Evolutionary conservation across 2,888 invertebrate species (phyloP), one percentile per base, ranked within the genome.

Genomic region (Muscina levida): DNA sequence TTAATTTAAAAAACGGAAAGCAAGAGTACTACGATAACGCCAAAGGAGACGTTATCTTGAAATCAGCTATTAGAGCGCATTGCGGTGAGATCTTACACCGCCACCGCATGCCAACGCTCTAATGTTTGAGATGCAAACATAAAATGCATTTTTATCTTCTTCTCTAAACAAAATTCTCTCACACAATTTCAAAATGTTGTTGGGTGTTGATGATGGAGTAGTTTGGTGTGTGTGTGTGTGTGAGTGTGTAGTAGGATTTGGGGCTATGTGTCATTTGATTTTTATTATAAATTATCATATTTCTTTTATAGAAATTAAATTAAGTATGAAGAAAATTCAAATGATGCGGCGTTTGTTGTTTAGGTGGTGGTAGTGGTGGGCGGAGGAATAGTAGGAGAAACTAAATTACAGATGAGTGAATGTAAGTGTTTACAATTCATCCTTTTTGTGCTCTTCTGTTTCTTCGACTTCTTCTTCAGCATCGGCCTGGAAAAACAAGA

Each of bases 361-460:
- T 15, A 77, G 70, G 75, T 77, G 74, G 57, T 53, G 57, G 15
- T 57, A 31, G 44, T 31, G 53, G 44, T 66, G 67, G 56, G 48
- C 53, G 26, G 17, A 57, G 42, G 65, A 31, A n/a, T n/a, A n/a
- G 26, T 46, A 19, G 15, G 42, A 31, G 6, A 53, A n/a, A 71
- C 62, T 62, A 62, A 62, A 62, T 11, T 15, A 42, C 37, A 42
- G 62, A 19, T 42, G 62, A 62, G 62, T 62, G 17, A 8, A 31
- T 31, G 51, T 19, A 42, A 42, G 44, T 82, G 85, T 88, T 91
- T 90, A 90, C 90, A 90, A 90, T 86, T 90, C 90, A 87, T 90
- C 90, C 88, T 89, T 91, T 86, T 89, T 88, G 84, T 87, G 87
- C 84, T 88, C 86, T 5, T 82, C 65, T 53, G 84, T 82, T 75